Conservation (phyloP, 2,113 vertebrate genomes). For the Hystrix cristata region DNA sequence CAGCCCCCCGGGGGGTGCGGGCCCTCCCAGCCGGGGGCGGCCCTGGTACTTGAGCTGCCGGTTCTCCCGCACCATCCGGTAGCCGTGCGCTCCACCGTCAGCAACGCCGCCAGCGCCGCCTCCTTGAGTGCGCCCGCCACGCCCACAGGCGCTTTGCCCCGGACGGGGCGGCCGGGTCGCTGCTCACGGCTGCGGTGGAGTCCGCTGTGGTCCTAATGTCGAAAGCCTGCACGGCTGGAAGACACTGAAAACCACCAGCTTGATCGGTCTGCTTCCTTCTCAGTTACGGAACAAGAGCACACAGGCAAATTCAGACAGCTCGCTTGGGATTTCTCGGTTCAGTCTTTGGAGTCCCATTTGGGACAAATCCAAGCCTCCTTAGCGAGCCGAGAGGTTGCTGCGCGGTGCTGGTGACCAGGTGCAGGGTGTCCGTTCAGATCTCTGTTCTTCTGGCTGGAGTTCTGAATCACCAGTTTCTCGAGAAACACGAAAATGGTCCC, state of each 20-base stretch:
- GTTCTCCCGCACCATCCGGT: conserved; percentile 97
- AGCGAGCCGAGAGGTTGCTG: background rate
- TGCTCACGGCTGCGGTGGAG: conserved; percentile 94
- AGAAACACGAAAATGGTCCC: conserved; percentile 23
- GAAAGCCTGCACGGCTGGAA: conserved; percentile 93
- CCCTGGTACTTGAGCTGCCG: conserved; percentile 97
- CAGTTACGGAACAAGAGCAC: too few relatives aligned
- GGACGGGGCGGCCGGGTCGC: conserved; percentile 88
- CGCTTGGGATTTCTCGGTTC: too few relatives aligned
- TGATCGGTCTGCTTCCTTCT: too few relatives aligned
- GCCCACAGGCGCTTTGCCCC: conserved; percentile 90
- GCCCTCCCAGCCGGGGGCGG: conserved; percentile 96
- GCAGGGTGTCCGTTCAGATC: background rate
- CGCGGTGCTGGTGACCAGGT: background rate
- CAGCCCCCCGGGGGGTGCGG: conserved; percentile 95
- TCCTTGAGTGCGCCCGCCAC: conserved; percentile 95
- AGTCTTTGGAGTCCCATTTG: too few relatives aligned
- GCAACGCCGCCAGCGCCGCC: conserved; percentile 92
- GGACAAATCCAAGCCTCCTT: background rate
- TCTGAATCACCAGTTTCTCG: conserved; percentile 51
- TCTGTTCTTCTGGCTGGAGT: background rate
- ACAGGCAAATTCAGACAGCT: too few relatives aligned
- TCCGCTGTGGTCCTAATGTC: conserved; percentile 99
- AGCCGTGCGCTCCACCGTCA: conserved; percentile 94
- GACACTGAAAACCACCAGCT: conserved; percentile 64